phyloP scores from a whole-genome alignment of 1,140 invertebrate genomes.

The Ceratoteleas bidentatus region DNA sequence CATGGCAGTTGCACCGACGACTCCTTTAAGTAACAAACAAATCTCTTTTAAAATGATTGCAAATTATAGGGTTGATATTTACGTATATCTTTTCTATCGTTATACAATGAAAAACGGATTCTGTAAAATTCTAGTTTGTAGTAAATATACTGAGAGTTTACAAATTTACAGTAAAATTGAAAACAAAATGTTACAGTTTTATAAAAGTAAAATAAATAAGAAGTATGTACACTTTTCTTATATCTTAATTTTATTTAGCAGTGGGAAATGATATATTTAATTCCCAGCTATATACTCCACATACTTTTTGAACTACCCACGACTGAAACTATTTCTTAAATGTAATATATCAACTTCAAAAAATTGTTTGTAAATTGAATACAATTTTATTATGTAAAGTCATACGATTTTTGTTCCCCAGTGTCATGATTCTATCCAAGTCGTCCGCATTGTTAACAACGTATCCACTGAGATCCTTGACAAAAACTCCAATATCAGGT shows the following conservation, averaged over 20 bases:
- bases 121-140: too few species aligned
- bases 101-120: not conserved
- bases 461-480: constrained; percentile 89
- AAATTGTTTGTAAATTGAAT: not conserved
- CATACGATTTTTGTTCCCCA: constrained; percentile 91
- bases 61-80: too few species aligned
- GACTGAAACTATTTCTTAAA: not conserved
- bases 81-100: too few species aligned
- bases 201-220: too few species aligned
- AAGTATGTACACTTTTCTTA: too few species aligned
- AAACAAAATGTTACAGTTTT: too few species aligned
- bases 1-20: constrained; percentile 92
- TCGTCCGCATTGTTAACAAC: constrained; percentile 92
- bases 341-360: not conserved
- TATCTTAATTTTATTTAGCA: too few species aligned
- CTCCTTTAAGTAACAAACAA: constrained; percentile 77
- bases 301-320: too few species aligned
- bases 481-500: constrained; percentile 90
- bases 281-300: too few species aligned
- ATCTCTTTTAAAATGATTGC: not conserved
- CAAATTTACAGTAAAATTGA: too few species aligned
- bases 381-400: not conserved
- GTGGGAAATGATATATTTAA: too few species aligned
- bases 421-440: constrained; percentile 88
- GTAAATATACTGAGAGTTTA: too few species aligned